A percentile compares a stretch with the other conserved stretches of the same genome.
phyloP scores from a whole-genome alignment of 2,888 invertebrate species.

The Cryptosula pallasiana region DNA sequence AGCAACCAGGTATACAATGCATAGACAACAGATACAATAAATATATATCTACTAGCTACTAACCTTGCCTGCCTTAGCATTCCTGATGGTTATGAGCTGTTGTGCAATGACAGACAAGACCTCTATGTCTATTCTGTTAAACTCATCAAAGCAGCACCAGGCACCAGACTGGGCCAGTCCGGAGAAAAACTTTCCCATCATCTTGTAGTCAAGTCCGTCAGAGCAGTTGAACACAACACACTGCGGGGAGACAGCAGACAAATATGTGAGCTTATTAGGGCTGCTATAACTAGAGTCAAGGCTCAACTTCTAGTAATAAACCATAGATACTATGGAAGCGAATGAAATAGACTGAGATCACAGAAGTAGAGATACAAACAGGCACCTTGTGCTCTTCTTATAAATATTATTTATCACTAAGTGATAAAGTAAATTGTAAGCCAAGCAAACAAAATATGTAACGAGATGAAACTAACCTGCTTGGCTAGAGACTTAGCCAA shows the following conservation, averaged over 20 bases:
- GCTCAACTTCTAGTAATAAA: no score
- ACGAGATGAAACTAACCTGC: conserved; percentile 48
- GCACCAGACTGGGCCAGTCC: conserved; percentile 83
- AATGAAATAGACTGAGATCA: no score
- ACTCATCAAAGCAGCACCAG: conserved; percentile 89
- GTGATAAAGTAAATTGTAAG: no score
- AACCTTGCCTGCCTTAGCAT: conserved; percentile 70
- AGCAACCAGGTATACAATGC: not conserved
- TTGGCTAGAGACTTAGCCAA: conserved; percentile 79
- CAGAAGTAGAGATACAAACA: no score
- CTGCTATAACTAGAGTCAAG: no score
- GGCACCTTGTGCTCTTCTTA: no score
- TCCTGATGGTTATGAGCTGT: conserved; percentile 78
- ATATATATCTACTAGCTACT: conserved; percentile 24
- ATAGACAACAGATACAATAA: not conserved
- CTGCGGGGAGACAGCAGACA: conserved; percentile 50
- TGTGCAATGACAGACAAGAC: conserved; percentile 85
- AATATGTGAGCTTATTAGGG: no score
- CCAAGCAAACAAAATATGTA: no score
- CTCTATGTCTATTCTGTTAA: conserved; percentile 84
- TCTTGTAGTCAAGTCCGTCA: conserved; percentile 67
- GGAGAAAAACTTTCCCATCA: conserved; percentile 87
- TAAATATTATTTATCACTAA: no score
- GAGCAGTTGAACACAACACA: conserved; percentile 90
- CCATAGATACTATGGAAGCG: no score